Base-by-base conservation (phyloP, 30 jellyfish, hydroid and myxozoan genomes). In the Phacellophora camtschatica region DNA sequence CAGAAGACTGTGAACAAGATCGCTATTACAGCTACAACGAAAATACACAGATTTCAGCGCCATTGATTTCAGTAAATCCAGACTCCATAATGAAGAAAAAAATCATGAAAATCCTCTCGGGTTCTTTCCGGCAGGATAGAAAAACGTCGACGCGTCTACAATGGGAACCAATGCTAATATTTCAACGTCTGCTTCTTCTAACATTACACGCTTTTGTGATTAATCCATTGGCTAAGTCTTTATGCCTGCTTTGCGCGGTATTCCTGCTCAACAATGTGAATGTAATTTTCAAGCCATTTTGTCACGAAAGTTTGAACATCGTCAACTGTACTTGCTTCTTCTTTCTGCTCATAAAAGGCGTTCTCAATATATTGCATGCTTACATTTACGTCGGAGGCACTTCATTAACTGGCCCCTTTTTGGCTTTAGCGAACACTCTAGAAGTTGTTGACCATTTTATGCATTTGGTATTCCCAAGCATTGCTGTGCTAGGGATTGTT, bases 111-210 rank as follows among this genome's bases (percentile, higher is more conserved):
- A 36, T 63, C 16, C 53, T 63, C 13, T 19, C 12, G 12, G 54
- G 77, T 15, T 1, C 71, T 13, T 56, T 56, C 42, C 71, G 71
- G 20, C 36, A 16, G 13, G 3, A n/a, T 20, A 36, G 46, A 10
- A 56, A 56, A 1, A 29, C 19, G 22, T 22, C 36, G 45, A 12
- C 36, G 27, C 19, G 46, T 2, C 1, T 63, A n/a, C 27, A 51
- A 18, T 63, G 77, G 77, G 77, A 63, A 19, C 77, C 77, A 24
- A 18, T 31, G 42, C 42, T 63, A 12, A 63, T 63, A 20, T 28
- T 28, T 63, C 77, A 63, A 56, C 19, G 71, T 18, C 71, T 56
- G 16, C 18, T 56, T 29, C 42, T 56, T 2, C 71, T 56, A 36
- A 22, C 42, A 24, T 5, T 56, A 0, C 71, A 56, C 71, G 25